Evolutionary conservation across 1,140 invertebrate species (phyloP).

Genomic region (Drosophila auraria): DNA sequence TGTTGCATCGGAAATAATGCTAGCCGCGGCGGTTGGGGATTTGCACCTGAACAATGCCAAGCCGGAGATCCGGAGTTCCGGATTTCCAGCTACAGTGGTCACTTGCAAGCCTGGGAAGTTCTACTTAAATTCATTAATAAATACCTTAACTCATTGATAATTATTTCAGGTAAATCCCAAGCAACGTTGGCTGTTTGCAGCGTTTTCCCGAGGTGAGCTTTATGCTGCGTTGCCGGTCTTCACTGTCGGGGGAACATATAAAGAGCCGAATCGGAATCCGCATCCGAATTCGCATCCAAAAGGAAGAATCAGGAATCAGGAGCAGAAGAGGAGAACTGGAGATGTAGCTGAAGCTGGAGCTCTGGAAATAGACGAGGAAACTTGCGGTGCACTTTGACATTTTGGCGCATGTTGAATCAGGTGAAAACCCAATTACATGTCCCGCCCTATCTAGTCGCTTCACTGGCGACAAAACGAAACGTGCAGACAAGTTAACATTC

Average conservation of each 20-base stretch:
- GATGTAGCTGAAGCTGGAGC: not conserved
- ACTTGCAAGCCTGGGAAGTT: not conserved
- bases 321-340: not conserved
- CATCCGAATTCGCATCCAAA: constrained; percentile 1
- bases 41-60: constrained; percentile 33
- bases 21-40: constrained; percentile 12
- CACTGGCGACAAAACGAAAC: constrained; percentile 63
- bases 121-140: not conserved
- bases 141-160: not conserved
- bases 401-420: constrained; percentile 78
- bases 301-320: not conserved
- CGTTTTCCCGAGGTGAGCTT: not conserved
- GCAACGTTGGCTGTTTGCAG: not conserved
- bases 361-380: constrained; percentile 37
- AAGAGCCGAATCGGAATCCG: not conserved
- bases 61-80: not conserved
- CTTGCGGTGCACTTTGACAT: constrained; percentile 74
- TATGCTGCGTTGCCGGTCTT: constrained; percentile 30
- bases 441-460: constrained; percentile 63
- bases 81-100: constrained; percentile 5
- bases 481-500: constrained; percentile 75
- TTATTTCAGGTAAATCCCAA: not conserved
- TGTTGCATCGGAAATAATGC: constrained; percentile 29
- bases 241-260: constrained; percentile 11
- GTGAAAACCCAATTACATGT: constrained; percentile 81